These are phyloP conservation scores for Anoplopoma fimbria DNA, from an alignment of 2,113 vertebrate genomes.

Conservation along the genomic window DNA sequence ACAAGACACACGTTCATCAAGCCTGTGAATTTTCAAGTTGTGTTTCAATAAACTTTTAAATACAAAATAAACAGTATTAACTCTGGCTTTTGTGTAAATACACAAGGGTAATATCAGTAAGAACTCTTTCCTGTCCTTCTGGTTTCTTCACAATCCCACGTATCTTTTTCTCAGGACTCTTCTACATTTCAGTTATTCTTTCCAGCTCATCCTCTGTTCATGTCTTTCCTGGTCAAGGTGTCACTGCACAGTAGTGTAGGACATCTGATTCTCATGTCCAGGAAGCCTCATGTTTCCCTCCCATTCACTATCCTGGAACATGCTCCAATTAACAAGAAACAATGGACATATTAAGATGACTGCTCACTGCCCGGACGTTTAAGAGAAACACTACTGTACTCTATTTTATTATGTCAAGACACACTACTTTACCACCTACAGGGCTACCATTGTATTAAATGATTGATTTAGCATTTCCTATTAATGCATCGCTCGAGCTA, in stretches of 20 bases:
- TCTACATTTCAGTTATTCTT: constrained; percentile 22
- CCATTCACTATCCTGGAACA: constrained; percentile 54
- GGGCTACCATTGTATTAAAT: neutral
- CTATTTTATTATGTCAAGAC: neutral
- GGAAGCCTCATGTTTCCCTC: constrained; percentile 40
- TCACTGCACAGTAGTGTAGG: constrained; percentile 43
- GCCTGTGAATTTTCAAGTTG: constrained; percentile 12
- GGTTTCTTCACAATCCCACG: constrained; percentile 19
- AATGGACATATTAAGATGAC: constrained; percentile 56
- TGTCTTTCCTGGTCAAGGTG: constrained; percentile 41
- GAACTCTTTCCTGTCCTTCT: constrained; percentile 6
- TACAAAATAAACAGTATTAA: neutral
- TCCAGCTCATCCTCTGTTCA: constrained; percentile 25
- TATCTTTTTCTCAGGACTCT: constrained; percentile 39
- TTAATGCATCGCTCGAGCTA: neutral
- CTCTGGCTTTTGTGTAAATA: neutral
- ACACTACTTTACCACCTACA: neutral
- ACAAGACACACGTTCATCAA: constrained; percentile 24
- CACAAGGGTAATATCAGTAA: neutral
- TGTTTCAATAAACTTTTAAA: constrained; percentile 1
- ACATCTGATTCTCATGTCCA: constrained; percentile 66
- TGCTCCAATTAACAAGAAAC: constrained; percentile 74
- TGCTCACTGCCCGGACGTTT: constrained; percentile 4
- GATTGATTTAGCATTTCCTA: neutral
- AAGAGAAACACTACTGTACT: neutral